A percentile compares a stretch with the other conserved stretches of the same genome.
Evolutionary conservation across 2,797 vertebrate genomes (phyloP).

Genomic region (Semotilus atromaculatus): DNA sequence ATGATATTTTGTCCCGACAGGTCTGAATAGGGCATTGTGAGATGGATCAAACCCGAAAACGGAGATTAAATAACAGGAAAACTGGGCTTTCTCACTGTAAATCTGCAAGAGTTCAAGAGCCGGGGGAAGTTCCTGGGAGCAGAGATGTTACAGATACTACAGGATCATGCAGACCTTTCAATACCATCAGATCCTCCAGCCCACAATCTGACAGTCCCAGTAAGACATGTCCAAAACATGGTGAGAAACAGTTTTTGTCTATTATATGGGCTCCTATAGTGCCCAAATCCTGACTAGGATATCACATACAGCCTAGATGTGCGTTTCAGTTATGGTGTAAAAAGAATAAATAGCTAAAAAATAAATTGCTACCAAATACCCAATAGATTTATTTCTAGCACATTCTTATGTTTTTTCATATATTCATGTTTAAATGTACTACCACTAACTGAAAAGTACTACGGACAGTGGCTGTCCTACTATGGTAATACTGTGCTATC

Average conservation of each 20-base stretch:
- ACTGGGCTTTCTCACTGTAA: constrained; percentile 19
- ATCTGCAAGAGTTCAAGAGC: constrained; percentile 13
- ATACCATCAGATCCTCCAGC: constrained; percentile 25
- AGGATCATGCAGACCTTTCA: constrained; percentile 4
- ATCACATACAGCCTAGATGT: neutral
- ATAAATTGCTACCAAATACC: neutral
- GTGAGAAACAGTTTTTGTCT: neutral
- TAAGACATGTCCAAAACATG: neutral
- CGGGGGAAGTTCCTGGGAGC: neutral
- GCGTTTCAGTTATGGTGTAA: neutral
- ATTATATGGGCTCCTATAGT: neutral
- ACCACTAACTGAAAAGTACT: neutral
- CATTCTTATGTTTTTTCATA: neutral
- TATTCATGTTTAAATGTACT: neutral
- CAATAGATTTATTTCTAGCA: neutral
- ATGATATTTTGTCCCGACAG: neutral
- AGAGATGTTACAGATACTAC: neutral
- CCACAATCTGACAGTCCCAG: neutral
- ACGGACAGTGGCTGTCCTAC: neutral
- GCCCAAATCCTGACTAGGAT: neutral
- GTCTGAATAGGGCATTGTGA: constrained; percentile 1
- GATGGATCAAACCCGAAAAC: constrained; percentile 40
- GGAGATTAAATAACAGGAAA: constrained; percentile 24
- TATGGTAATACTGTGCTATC: neutral
- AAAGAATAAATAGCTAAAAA: neutral